Base-by-base conservation (phyloP, 2,113 vertebrate genomes). In the Machaerirhynchus nigripectus region DNA sequence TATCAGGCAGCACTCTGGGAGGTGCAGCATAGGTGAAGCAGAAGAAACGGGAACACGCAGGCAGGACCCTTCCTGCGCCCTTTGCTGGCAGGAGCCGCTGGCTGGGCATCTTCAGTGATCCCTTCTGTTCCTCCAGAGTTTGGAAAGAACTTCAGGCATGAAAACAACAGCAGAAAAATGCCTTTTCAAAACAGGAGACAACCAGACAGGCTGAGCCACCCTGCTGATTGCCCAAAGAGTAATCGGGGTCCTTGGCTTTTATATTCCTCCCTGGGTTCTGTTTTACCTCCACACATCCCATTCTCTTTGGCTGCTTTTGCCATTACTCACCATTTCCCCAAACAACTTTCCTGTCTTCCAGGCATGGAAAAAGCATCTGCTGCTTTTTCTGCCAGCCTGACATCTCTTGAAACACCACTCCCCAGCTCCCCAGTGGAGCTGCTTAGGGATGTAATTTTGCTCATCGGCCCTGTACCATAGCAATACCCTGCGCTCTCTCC, bases 351-450 rank as follows among this genome's bases (percentile, higher is more conserved):
- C 47, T 75, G 23, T 67, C 63, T 90, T 53, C 75, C 93, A 88
- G 47, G 95, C 87, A 50, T 74, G 46, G 50, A 87, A 77, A 77
- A 85, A 69, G 57, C 94, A 95, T 92, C 94, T 95, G 87, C 89
- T 91, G 69, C 49, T 84, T 81, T 76, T 91, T 63, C 69, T 92
- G 49, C 1, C 7, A 93, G 69, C 49, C 61, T 93, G 74, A 37
- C 30, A 46, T 61, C 84, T 84, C 63, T 49, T 60, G 74, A 85
- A 95, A 52, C 33, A 19, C 65, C 40, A 12, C 22, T 92, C 56
- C 88, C n/a, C 52, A 42, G 73, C 55, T 74, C 35, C 69, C 35
- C 42, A 28, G 30, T 21, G 55, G 7, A 63, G 53, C 59, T 90
- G 74, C 9, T 46, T 33, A 6, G 59, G 55, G 59, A 55, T 73